These are phyloP conservation scores for Coreoperca whiteheadi DNA, from an alignment of 2,113 vertebrate genomes.

Conservation along the genomic window DNA sequence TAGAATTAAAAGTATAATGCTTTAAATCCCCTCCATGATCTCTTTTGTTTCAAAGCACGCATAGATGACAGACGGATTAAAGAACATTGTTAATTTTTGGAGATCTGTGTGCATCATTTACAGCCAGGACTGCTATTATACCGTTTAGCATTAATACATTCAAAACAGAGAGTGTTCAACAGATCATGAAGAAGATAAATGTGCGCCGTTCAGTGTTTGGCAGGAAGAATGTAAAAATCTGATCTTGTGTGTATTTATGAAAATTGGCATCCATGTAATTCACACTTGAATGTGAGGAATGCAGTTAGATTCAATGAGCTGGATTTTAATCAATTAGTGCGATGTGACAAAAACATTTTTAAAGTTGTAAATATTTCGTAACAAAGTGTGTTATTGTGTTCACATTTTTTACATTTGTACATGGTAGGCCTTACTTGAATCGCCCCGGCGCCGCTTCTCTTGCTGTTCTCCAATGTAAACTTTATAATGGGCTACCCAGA, in stretches of 20 bases:
- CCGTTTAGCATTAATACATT: constrained; percentile 51
- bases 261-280: constrained; percentile 46
- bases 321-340: constrained; percentile 38
- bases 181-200: constrained; percentile 46
- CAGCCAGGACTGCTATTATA: constrained; percentile 12
- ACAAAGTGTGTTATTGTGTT: not conserved
- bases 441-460: not conserved
- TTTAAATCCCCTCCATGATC: constrained; percentile 55
- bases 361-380: not conserved
- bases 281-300: constrained; percentile 11
- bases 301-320: constrained; percentile 12
- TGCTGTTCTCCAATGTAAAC: not conserved
- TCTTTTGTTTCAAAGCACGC: constrained; percentile 60
- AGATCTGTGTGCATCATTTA: constrained; percentile 58
- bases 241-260: constrained; percentile 29
- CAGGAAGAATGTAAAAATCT: constrained; percentile 35
- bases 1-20: constrained; percentile 60
- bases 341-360: constrained; percentile 18
- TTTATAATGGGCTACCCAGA: not conserved
- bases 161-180: constrained; percentile 30
- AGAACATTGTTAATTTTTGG: constrained; percentile 55
- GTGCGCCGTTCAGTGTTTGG: constrained; percentile 29
- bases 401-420: not conserved
- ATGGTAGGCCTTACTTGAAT: not conserved
- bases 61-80: constrained; percentile 66